phyloP scores from a whole-genome alignment of 2,888 invertebrate species.

The Steromphala cineraria region DNA sequence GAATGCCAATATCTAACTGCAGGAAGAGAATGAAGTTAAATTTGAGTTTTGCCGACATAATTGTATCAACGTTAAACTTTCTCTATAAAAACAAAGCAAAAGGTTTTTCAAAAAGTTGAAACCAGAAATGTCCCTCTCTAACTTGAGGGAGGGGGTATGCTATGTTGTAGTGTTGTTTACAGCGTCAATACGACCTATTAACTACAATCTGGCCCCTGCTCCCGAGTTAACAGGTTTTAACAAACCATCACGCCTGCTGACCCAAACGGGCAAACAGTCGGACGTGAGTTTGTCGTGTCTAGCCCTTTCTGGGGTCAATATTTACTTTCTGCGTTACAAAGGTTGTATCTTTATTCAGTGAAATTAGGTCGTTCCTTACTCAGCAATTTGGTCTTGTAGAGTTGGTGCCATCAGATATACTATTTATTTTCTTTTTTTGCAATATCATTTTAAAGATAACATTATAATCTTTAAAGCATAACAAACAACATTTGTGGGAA shows the following conservation, averaged over 20 bases:
- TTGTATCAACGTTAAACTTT: too few relatives aligned
- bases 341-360: not conserved
- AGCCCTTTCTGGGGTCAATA: not conserved
- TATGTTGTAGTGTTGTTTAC: not conserved
- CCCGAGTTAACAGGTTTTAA: not conserved
- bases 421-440: too few relatives aligned
- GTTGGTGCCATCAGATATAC: not conserved
- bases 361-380: not conserved
- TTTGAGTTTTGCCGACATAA: too few relatives aligned
- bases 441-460: too few relatives aligned
- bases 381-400: not conserved
- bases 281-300: not conserved
- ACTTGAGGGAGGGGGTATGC: not conserved
- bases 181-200: not conserved
- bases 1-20: too few relatives aligned
- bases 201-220: not conserved
- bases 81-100: too few relatives aligned
- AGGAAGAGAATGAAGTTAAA: too few relatives aligned
- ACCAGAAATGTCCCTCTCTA: not conserved
- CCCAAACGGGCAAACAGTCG: not conserved
- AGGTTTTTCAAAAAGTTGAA: too few relatives aligned
- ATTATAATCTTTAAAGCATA: too few relatives aligned
- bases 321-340: not conserved
- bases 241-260: not conserved
- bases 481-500: too few relatives aligned